phyloP scores from a whole-genome alignment of 2,113 vertebrate genomes.

The Lasiurus borealis region DNA sequence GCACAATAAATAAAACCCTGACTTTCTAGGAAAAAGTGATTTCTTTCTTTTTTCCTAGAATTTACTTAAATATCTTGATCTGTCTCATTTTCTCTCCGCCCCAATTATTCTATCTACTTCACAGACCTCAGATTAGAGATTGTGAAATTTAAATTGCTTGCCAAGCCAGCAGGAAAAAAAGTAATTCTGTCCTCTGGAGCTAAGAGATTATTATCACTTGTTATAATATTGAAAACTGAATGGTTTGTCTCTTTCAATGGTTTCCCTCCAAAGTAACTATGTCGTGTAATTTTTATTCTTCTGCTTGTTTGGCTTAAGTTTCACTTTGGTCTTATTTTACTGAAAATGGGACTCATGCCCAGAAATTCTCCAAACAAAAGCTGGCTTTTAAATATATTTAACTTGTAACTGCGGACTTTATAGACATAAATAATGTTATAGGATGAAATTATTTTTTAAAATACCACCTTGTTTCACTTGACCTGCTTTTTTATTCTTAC shows the following conservation, averaged over 20 bases:
- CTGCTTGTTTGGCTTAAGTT: neutral
- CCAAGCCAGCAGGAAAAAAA: neutral
- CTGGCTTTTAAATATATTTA: slow-evolving; percentile 17
- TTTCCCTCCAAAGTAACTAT: neutral
- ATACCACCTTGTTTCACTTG: neutral
- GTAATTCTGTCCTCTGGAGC: neutral
- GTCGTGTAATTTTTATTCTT: neutral
- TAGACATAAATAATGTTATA: neutral
- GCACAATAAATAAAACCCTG: neutral
- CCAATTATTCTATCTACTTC: neutral
- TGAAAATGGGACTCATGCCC: neutral
- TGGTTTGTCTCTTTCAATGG: neutral
- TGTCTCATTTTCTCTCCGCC: neutral
- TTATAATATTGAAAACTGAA: neutral
- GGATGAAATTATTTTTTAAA: neutral
- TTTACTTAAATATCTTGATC: neutral
- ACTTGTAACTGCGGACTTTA: neutral
- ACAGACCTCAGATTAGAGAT: neutral
- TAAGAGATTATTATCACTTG: neutral
- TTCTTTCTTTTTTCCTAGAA: neutral
- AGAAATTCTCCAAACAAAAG: neutral
- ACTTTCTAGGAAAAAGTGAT: neutral
- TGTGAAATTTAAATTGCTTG: neutral
- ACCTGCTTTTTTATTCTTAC: neutral
- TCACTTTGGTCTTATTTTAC: neutral